Base-by-base conservation (phyloP, 2,888 invertebrate genomes). In the Nemurella pictetii region DNA sequence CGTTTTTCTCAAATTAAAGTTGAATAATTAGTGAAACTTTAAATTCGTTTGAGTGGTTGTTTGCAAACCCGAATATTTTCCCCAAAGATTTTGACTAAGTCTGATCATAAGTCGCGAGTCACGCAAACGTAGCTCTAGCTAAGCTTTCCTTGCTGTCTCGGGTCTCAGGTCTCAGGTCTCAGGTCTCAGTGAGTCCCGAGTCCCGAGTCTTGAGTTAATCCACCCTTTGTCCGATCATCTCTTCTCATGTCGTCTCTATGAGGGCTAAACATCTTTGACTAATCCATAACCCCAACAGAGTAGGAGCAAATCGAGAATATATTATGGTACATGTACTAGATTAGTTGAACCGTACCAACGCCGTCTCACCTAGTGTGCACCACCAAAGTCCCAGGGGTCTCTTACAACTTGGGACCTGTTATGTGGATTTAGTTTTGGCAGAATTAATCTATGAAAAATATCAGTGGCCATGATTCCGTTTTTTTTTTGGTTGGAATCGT, bases 221-320 rank as follows among this genome's bases (percentile, higher is more conserved):
- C 78, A 78, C 30, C 78, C 78, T 78, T 78, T 78, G 78, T 78
- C 78, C 78, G n/a, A 78, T 29, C 30, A 78, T 20, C 55, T 81
- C 32, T 81, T 36, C 29, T 35, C 35, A 81, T 81, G 80, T 35
- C 80, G 30, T 35, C 25, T 81, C 36, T 0, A 27, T 1, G 28
- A 78, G 30, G 29, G 36, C 35, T 26, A 81, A 81, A 81, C 32
- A 30, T 81, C 75, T 81, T 81, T 20, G 35, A n/a, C n/a, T 81
- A 81, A 81, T 81, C 80, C 80, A 26, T 35, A 81, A 35, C 80
- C 80, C 80, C 26, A 75, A 75, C 75, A 75, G 78, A 12, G 30
- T 29, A 30, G 20, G 30, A 78, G 29, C 28, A 27, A 30, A 78
- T 77, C 77, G 77, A 77, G 77, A 28, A 78, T 20, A 30, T 29